Evolutionary conservation across 2,888 invertebrate genomes (phyloP), one percentile per base, ranked within the genome.

Genomic region (Alviniconcha strummeri): DNA sequence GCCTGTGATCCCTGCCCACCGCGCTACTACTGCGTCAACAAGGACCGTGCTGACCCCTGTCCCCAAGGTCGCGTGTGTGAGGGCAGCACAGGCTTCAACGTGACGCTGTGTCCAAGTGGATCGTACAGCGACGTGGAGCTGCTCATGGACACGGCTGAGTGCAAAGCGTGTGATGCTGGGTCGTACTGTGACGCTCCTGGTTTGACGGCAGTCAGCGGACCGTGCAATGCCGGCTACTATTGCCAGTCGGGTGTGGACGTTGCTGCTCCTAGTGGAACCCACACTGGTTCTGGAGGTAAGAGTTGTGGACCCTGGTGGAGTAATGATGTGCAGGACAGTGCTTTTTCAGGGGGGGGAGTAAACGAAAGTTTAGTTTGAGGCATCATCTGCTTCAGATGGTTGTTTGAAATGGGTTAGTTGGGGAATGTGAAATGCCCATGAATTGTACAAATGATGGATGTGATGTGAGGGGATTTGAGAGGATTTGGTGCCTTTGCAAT

Each of bases 1-100:
- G 81, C 84, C 7, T 93, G 93, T 88, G 91, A 92, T 74, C 79
- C 86, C 6, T 93, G 93, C 81, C 91, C 92, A 71, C 86, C 91
- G 11, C 88, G 92, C 67, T 92, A 90, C 86, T 93, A 91, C 88
- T 93, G 93, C 85, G 90, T 91, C 67, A 91, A 92, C 87, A 90
- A 91, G 82, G 89, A 90, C 84, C 81, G 88, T 17, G 88, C 89
- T 57, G 92, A 92, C 84, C 90, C 91, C 0, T 93, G 93, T 85
- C 93, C 92, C 13, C 83, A 82, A 19, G 93, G 93, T 7, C 83
- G 88, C 7, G 92, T 89, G 87, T 93, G 93, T 84, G 88, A 91
- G 13, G 90, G 90, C 19, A 88, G 87, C 76, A 92, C 91, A n/a
- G 92, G 93, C 55, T 91, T 90, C 85, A 88, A 92, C 89, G 87